These are phyloP conservation scores for Agonopterix subpropinquella DNA, from an alignment of 2,888 invertebrate genomes.

Conservation along the genomic window DNA sequence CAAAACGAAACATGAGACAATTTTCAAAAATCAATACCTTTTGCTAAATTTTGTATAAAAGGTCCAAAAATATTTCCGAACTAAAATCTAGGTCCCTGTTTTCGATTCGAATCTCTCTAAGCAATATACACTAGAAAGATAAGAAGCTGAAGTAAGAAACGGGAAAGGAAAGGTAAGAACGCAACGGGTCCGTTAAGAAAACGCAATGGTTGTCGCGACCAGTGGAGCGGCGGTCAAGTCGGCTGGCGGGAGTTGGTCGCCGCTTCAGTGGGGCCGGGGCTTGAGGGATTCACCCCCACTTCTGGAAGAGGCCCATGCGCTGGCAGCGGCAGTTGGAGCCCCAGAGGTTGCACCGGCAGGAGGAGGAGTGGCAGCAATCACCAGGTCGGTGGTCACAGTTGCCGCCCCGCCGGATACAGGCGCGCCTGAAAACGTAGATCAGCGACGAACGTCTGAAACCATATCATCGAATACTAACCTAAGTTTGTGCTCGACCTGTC, in stretches of 20 bases:
- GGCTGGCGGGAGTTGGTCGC: slow-evolving; percentile 56
- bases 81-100: slow-evolving; percentile 70
- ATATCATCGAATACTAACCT: slow-evolving; percentile 72
- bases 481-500: slow-evolving; percentile 43
- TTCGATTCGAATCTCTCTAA: slow-evolving; percentile 50
- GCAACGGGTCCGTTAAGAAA: slow-evolving; percentile 56
- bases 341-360: slow-evolving; percentile 93
- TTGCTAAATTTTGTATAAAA: slow-evolving; percentile 50
- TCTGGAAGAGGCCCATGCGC: slow-evolving; percentile 91
- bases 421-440: slow-evolving; percentile 90
- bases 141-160: slow-evolving; percentile 20
- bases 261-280: slow-evolving; percentile 44
- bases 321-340: slow-evolving; percentile 92
- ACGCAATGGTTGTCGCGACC: slow-evolving; percentile 56
- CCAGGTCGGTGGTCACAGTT: slow-evolving; percentile 90
- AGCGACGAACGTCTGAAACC: slow-evolving; percentile 88
- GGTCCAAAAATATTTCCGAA: slow-evolving; percentile 68
- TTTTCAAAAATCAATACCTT: slow-evolving; percentile 18
- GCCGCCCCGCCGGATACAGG: slow-evolving; percentile 87
- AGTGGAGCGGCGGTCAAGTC: slow-evolving; percentile 63
- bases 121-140: slow-evolving; percentile 17
- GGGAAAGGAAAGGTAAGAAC: slow-evolving; percentile 32
- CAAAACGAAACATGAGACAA: slow-evolving; percentile 11
- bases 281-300: slow-evolving; percentile 79
- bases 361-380: slow-evolving; percentile 90